Conservation (phyloP, 2,113 vertebrate genomes). For the Cephalopterus ornatus region DNA sequence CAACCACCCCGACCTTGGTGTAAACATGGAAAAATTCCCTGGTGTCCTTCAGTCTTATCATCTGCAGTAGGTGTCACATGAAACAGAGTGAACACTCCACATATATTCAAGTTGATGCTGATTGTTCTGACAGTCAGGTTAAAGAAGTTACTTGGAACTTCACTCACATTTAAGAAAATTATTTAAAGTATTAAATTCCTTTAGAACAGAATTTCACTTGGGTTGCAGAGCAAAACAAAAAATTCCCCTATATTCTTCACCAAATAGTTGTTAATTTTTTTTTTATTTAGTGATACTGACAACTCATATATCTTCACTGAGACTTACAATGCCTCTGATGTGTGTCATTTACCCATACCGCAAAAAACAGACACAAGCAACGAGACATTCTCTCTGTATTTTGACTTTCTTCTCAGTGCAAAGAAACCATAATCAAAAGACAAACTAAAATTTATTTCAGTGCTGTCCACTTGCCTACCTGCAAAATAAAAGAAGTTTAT, state of each 20-base stretch:
- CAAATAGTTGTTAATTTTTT: not conserved
- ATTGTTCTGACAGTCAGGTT: not conserved
- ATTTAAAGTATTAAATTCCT: not conserved
- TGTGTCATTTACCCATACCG: not conserved
- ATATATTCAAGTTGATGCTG: not conserved
- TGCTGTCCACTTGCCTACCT: not conserved
- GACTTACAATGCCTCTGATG: not conserved
- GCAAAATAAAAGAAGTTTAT: not conserved
- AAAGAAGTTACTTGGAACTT: not conserved
- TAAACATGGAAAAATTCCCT: not conserved
- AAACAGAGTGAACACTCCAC: not conserved
- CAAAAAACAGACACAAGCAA: accelerated
- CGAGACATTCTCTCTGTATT: not conserved
- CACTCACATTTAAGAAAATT: not conserved
- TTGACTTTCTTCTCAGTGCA: not conserved
- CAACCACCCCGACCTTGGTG: not conserved
- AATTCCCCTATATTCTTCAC: not conserved
- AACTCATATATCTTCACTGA: not conserved
- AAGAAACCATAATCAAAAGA: not conserved
- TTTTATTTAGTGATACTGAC: not conserved
- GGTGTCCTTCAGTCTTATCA: not conserved
- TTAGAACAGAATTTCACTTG: not conserved
- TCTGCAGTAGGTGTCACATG: not conserved
- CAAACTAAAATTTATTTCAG: not conserved
- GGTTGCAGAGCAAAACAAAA: not conserved